Evolutionary conservation across 2,888 invertebrate genomes (phyloP).

Genomic region (Sipha maydis): DNA sequence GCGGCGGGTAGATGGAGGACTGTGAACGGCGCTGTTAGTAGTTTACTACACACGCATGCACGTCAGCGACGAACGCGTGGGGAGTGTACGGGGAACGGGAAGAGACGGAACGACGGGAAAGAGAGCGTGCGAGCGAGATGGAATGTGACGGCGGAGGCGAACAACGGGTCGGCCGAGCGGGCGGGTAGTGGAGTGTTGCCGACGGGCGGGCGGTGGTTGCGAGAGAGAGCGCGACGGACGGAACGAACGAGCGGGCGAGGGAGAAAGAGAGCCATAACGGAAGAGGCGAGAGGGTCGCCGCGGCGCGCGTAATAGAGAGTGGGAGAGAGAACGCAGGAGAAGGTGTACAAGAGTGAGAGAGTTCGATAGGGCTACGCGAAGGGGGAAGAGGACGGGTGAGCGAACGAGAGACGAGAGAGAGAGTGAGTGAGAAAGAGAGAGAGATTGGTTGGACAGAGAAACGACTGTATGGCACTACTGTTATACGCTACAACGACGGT

Average conservation of each 20-base stretch:
- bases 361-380: neutral
- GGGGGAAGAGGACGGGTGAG: neutral
- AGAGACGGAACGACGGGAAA: neutral
- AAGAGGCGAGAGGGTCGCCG: constrained; percentile 23
- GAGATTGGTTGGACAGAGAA: neutral
- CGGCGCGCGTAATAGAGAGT: neutral
- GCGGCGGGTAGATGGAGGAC: neutral
- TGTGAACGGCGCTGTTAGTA: constrained; percentile 34
- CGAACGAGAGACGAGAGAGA: neutral
- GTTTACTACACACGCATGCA: constrained; percentile 19
- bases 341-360: neutral
- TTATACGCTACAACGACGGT: constrained; percentile 25
- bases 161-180: too few relatives aligned
- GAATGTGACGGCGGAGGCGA: too few relatives aligned
- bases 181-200: too few relatives aligned
- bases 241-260: constrained; percentile 5
- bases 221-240: neutral
- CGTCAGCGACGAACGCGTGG: neutral
- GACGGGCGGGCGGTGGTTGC: neutral
- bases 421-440: neutral
- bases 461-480: constrained; percentile 23
- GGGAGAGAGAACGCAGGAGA: neutral
- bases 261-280: constrained; percentile 7
- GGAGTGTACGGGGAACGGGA: neutral
- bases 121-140: constrained; percentile 28